phyloP scores from a whole-genome alignment of 2,888 invertebrate genomes.

The Eupithecia dodoneata region DNA sequence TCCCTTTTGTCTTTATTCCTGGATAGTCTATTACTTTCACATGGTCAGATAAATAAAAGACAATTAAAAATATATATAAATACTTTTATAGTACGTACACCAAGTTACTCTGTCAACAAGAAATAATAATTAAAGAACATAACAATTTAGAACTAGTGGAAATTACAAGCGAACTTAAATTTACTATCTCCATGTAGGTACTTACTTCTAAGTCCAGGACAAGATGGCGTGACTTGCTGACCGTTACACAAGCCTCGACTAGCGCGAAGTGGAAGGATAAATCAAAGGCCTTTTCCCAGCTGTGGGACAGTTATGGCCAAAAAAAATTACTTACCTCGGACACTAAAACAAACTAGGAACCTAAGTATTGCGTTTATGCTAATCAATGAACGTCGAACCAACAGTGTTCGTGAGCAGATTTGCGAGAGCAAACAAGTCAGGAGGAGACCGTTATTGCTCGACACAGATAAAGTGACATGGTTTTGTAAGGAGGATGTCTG shows the following conservation, averaged over 20 bases:
- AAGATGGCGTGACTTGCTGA: background rate
- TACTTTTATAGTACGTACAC: background rate
- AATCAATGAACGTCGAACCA: conserved; percentile 9
- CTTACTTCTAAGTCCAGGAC: background rate
- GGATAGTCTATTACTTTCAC: background rate
- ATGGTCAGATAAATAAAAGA: background rate
- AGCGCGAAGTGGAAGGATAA: background rate
- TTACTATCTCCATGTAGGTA: background rate
- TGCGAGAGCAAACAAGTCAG: conserved; percentile 36
- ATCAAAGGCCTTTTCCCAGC: background rate
- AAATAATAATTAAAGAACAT: background rate
- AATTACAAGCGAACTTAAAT: too few relatives aligned
- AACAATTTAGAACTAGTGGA: too few relatives aligned
- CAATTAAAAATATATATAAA: background rate
- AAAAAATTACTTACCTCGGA: background rate
- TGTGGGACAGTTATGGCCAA: background rate
- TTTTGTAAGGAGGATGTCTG: conserved; percentile 51
- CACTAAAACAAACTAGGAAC: conserved; percentile 7
- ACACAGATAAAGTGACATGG: conserved; percentile 74
- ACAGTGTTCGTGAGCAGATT: conserved; percentile 16
- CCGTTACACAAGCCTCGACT: background rate
- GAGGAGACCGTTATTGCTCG: conserved; percentile 73
- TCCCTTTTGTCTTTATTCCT: too few relatives aligned
- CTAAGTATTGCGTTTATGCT: conserved; percentile 9
- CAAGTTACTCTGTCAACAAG: background rate